A percentile compares a stretch with the other conserved stretches of the same genome.
Conservation (phyloP, 2,797 vertebrate species). For the Enteromius thamalakanensis region DNA sequence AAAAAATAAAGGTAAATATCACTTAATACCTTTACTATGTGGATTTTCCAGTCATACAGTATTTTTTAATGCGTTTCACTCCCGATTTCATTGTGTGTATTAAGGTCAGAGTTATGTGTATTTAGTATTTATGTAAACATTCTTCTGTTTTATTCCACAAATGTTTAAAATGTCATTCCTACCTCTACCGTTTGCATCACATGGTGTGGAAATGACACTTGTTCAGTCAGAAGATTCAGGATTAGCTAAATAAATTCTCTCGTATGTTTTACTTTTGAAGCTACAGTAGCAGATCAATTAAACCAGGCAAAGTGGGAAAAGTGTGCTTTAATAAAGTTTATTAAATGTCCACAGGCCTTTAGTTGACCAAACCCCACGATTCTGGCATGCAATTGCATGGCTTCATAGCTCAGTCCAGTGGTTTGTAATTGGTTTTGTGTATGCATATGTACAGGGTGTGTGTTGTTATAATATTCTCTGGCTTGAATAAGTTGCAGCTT, state of each 20-base stretch:
- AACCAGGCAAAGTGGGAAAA: neutral
- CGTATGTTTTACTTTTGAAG: neutral
- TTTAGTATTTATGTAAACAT: neutral
- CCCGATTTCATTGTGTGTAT: neutral
- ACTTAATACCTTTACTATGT: neutral
- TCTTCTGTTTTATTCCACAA: neutral
- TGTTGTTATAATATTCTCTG: conserved; percentile 43
- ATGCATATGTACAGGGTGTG: conserved; percentile 25
- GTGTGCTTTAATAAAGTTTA: neutral
- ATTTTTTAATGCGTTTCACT: neutral
- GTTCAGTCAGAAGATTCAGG: neutral
- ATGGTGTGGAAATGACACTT: neutral
- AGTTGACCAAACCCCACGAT: neutral
- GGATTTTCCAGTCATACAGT: neutral
- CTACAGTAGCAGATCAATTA: neutral
- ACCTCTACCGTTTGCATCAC: neutral
- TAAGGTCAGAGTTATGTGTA: neutral
- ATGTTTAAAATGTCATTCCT: neutral
- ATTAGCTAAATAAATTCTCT: neutral
- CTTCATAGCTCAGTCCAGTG: neutral
- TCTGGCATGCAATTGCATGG: neutral
- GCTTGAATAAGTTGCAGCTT: conserved; percentile 44
- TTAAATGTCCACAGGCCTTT: neutral
- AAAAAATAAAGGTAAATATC: neutral
- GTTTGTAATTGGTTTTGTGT: conserved; percentile 43